Conservation (phyloP, 2,888 invertebrate genomes). For the Marasmarcha lunaedactyla region DNA sequence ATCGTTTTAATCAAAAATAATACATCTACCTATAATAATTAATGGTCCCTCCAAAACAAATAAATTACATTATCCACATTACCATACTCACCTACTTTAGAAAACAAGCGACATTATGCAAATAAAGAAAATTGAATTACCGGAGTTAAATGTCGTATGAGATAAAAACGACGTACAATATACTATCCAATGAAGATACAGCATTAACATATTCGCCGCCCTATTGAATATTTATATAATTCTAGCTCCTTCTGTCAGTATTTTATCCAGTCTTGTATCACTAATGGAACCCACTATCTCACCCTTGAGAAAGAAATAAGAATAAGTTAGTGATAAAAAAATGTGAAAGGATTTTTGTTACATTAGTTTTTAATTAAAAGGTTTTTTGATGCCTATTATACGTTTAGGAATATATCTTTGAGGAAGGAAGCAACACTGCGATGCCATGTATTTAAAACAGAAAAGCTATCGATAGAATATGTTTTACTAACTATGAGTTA, state of each 20-base stretch:
- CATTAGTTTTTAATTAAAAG: conserved; percentile 20
- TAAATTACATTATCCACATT: too few species aligned
- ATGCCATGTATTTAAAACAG: too few species aligned
- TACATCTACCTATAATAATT: too few species aligned
- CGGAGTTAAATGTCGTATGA: conserved; percentile 70
- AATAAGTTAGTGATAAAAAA: conserved; percentile 19
- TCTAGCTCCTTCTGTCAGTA: conserved; percentile 28
- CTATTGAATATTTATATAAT: conserved; percentile 66
- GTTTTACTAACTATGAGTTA: too few species aligned
- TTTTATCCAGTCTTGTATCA: conserved; percentile 51
- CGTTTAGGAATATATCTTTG: too few species aligned
- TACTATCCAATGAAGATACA: conserved; percentile 66
- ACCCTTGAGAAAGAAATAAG: conserved; percentile 38
- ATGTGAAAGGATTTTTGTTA: conserved; percentile 6
- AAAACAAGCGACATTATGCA: conserved; percentile 61
- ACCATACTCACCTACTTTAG: conserved; percentile 65
- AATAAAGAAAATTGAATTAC: conserved; percentile 70
- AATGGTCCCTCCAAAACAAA: too few species aligned
- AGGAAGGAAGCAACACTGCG: too few species aligned
- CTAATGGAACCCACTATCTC: conserved; percentile 56
- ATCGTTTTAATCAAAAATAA: too few species aligned
- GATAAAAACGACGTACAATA: conserved; percentile 69
- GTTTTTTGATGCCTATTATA: conserved; percentile 3
- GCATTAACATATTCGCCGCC: conserved; percentile 64
- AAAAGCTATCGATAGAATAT: too few species aligned